phyloP scores from a whole-genome alignment of 2,113 vertebrate genomes.

The Chaenogobius annularis region DNA sequence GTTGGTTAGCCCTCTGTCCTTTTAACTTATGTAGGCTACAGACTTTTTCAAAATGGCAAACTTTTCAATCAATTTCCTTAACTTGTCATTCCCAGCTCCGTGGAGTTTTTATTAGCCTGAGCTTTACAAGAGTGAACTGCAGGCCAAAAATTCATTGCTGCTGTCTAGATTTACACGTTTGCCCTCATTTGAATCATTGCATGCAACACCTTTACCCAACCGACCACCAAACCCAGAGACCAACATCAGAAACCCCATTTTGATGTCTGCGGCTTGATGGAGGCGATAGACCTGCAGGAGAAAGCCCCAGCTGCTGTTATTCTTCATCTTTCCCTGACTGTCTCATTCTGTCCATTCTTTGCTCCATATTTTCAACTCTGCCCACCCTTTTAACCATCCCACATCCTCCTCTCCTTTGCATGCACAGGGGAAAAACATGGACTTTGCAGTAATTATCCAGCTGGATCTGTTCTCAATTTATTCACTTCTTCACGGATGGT shows the following conservation, averaged over 20 bases:
- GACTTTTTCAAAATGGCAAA: no score
- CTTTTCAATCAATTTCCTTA: not conserved
- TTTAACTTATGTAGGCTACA: no score
- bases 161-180: not conserved
- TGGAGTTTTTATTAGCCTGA: not conserved
- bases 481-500: slow-evolving; percentile 42
- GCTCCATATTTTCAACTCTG: slow-evolving; percentile 48
- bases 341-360: slow-evolving; percentile 59
- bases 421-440: slow-evolving; percentile 50
- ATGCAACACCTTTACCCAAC: not conserved
- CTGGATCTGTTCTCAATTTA: slow-evolving; percentile 55
- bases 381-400: slow-evolving; percentile 51
- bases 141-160: not conserved
- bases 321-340: slow-evolving; percentile 25
- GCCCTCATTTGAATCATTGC: not conserved
- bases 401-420: slow-evolving; percentile 58
- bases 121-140: not conserved
- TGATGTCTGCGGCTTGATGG: not conserved
- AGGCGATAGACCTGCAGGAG: slow-evolving; percentile 9
- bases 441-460: slow-evolving; percentile 57
- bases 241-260: not conserved
- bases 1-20: no score
- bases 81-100: not conserved
- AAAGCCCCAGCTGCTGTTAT: slow-evolving; percentile 42
- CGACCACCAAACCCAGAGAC: not conserved